A percentile compares a stretch with the other conserved stretches of the same genome.
Conservation (phyloP, 2,113 vertebrate genomes). For the Burhinus bistriatus region DNA sequence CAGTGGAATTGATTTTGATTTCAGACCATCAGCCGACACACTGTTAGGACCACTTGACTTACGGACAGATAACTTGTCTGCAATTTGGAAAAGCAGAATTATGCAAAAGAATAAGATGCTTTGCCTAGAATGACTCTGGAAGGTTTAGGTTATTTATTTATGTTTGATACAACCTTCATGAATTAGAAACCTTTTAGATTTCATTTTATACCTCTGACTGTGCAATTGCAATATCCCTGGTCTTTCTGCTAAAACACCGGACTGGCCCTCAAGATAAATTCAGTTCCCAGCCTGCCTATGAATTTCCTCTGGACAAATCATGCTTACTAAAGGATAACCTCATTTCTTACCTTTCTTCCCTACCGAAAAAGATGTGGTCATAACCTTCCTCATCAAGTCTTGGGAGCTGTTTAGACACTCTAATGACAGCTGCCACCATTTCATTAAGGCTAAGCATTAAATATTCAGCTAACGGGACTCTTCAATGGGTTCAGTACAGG, state of each 20-base stretch:
- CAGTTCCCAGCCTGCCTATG: fast-evolving
- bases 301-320: not conserved
- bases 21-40: slow-evolving; percentile 16
- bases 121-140: not conserved
- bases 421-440: not conserved
- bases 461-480: not conserved
- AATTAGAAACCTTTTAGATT: not conserved
- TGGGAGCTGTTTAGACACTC: not conserved
- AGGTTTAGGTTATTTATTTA: not conserved
- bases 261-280: not conserved
- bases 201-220: not conserved
- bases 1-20: slow-evolving; percentile 52
- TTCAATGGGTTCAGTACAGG: not conserved
- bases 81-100: slow-evolving; percentile 19
- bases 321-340: not conserved
- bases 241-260: not conserved
- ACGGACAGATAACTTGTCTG: slow-evolving; percentile 27
- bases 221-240: not conserved
- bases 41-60: not conserved
- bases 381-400: not conserved
- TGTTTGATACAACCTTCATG: not conserved
- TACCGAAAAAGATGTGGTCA: not conserved
- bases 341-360: not conserved
- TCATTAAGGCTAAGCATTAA: not conserved
- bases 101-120: not conserved